Evolutionary conservation across 1,140 invertebrate genomes (phyloP).

Genomic region (Zaprionus kolodkinae): DNA sequence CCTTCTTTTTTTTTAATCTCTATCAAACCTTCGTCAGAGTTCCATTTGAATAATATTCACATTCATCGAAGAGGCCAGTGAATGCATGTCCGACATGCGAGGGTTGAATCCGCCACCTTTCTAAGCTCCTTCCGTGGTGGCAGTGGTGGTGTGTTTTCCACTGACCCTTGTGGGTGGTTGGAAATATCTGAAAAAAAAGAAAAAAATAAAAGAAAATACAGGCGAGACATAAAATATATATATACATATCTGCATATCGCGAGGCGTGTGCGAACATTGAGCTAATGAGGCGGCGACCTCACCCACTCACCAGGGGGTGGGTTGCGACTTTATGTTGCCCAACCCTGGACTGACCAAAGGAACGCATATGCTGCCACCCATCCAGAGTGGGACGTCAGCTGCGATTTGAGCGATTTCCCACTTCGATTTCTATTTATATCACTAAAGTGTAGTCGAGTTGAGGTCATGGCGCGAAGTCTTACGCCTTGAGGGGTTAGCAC

Average conservation of each 20-base stretch:
- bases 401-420: conserved; percentile 5
- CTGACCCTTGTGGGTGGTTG: conserved; percentile 48
- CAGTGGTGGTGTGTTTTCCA: conserved; percentile 43
- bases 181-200: conserved; percentile 28
- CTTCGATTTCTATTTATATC: conserved; percentile 6
- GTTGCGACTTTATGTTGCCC: background rate
- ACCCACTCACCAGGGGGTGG: conserved; percentile 33
- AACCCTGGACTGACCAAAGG: conserved; percentile 40
- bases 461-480: background rate
- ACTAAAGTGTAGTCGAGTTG: background rate
- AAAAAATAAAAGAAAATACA: conserved; percentile 20
- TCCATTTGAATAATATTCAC: conserved; percentile 5
- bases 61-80: conserved; percentile 17
- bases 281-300: conserved; percentile 73
- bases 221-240: conserved; percentile 24
- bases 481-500: background rate
- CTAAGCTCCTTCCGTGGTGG: conserved; percentile 22
- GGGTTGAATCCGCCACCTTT: conserved; percentile 47
- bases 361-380: conserved; percentile 7
- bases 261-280: conserved; percentile 51
- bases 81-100: conserved; percentile 46
- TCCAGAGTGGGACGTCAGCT: conserved; percentile 4
- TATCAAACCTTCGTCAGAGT: conserved; percentile 6
- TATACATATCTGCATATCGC: conserved; percentile 60
- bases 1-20: background rate